These are phyloP conservation scores for Rhaphigaster nebulosa DNA, from an alignment of 2,888 invertebrate species.

Conservation along the genomic window DNA sequence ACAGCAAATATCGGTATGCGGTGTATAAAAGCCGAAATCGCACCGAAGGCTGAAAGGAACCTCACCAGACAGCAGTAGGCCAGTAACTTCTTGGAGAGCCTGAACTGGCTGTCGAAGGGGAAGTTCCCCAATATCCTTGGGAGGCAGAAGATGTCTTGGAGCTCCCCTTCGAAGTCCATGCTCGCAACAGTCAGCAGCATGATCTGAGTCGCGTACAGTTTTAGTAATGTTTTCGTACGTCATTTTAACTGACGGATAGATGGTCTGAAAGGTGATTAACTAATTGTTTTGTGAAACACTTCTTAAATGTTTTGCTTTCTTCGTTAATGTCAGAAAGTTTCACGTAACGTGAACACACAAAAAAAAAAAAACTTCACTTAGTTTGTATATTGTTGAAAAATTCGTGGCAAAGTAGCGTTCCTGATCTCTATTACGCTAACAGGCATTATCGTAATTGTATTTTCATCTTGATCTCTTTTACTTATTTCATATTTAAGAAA, in stretches of 20 bases:
- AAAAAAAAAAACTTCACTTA: not conserved
- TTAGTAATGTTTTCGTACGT: not conserved
- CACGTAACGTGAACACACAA: not conserved
- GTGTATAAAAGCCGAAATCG: not conserved
- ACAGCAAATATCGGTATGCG: fast-evolving
- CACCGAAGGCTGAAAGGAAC: not conserved
- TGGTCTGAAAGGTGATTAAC: not conserved
- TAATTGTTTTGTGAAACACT: not conserved
- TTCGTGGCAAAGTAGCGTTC: too few species aligned
- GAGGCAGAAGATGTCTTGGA: not conserved
- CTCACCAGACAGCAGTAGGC: not conserved
- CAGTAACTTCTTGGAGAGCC: not conserved
- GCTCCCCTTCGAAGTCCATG: not conserved
- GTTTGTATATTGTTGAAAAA: too few species aligned
- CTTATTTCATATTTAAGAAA: too few species aligned
- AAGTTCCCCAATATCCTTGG: not conserved
- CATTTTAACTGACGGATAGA: not conserved
- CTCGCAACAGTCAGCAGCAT: not conserved
- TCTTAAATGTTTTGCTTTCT: not conserved
- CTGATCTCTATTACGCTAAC: too few species aligned
- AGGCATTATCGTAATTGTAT: too few species aligned
- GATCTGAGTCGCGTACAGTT: not conserved
- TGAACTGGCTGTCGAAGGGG: constrained; percentile 12
- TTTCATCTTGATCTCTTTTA: too few species aligned
- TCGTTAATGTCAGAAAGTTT: not conserved